phyloP scores from a whole-genome alignment of 2,888 invertebrate genomes.

The Pandemis heparana region DNA sequence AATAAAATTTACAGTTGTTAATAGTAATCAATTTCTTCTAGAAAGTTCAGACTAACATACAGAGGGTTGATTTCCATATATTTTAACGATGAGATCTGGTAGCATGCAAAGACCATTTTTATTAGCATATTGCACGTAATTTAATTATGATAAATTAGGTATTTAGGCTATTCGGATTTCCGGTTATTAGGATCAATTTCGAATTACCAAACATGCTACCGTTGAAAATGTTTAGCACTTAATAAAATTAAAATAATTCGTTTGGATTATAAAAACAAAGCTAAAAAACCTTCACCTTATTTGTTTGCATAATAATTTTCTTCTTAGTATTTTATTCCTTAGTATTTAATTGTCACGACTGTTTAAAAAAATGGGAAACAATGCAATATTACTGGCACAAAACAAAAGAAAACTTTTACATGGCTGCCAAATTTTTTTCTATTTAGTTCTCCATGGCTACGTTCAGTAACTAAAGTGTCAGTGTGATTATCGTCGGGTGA shows the following conservation, averaged over 20 bases:
- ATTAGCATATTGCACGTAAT: conserved; percentile 40
- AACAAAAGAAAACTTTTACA: too few relatives aligned
- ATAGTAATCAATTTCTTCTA: neutral
- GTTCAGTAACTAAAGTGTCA: too few relatives aligned
- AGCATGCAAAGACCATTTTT: neutral
- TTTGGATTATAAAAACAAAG: neutral
- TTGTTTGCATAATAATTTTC: too few relatives aligned
- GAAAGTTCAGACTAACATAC: neutral
- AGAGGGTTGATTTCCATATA: neutral
- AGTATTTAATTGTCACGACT: too few relatives aligned
- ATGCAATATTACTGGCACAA: too few relatives aligned
- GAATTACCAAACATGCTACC: conserved; percentile 2
- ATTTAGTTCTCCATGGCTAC: too few relatives aligned
- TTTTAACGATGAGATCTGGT: conserved; percentile 2
- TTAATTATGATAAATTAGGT: conserved; percentile 11
- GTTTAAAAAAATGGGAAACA: too few relatives aligned
- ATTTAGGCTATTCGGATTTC: conserved; percentile 30
- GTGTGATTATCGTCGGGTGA: too few relatives aligned
- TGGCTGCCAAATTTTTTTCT: too few relatives aligned
- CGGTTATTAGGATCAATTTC: conserved; percentile 21
- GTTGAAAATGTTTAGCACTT: neutral
- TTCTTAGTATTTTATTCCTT: too few relatives aligned
- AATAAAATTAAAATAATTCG: neutral
- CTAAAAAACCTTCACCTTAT: too few relatives aligned
- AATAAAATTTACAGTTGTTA: too few relatives aligned